Evolutionary conservation across 2,888 invertebrate genomes (phyloP).

Genomic region (Troides helena): DNA sequence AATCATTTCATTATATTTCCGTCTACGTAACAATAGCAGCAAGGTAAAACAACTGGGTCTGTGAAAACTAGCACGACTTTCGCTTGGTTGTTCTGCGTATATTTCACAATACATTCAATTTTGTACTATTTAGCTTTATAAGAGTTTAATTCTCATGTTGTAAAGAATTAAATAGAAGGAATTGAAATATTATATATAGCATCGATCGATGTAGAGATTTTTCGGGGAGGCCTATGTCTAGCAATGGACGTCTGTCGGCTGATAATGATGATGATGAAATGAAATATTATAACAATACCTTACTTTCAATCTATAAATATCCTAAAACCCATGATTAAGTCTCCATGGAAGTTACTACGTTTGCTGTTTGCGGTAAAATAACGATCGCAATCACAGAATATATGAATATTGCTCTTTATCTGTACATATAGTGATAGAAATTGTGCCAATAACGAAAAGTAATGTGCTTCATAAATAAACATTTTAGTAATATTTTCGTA

Average conservation of each 20-base stretch:
- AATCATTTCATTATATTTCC: constrained; percentile 16
- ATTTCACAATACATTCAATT: neutral
- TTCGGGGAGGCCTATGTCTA: no score
- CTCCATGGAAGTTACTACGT: neutral
- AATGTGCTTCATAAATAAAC: no score
- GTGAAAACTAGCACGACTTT: constrained; percentile 4
- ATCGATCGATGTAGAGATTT: no score
- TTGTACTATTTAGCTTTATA: no score
- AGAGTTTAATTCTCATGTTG: no score
- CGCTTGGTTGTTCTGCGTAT: neutral
- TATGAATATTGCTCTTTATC: neutral
- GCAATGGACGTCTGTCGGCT: no score
- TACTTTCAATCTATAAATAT: neutral
- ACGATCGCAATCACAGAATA: neutral
- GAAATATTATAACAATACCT: no score
- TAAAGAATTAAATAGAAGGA: no score
- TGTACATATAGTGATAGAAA: neutral
- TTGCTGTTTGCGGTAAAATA: neutral
- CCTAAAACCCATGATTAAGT: neutral
- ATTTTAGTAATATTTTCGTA: no score
- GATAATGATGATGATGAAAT: no score
- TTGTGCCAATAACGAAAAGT: no score
- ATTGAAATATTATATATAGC: no score
- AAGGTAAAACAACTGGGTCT: constrained; percentile 4
- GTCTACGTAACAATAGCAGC: constrained; percentile 1